Evolutionary conservation across 2,888 invertebrate genomes (phyloP), one percentile per base, ranked within the genome.

Genomic region (Zele albiditarsus): DNA sequence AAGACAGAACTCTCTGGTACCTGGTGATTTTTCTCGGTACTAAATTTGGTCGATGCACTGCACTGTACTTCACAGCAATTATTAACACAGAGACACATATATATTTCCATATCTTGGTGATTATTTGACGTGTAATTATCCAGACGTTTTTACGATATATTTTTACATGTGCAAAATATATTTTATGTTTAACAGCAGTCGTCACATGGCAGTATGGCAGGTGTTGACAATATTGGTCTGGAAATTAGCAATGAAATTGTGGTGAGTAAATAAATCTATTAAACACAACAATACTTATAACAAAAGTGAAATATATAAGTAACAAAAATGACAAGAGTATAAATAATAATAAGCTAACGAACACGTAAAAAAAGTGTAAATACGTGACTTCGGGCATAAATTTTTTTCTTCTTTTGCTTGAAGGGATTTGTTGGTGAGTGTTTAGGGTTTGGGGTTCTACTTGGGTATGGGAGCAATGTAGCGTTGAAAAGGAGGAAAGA

Each of bases 181-280:
- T n/a, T n/a, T n/a, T n/a, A n/a, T n/a, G n/a, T n/a, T n/a, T n/a
- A n/a, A n/a, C n/a, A n/a, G n/a, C n/a, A n/a, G n/a, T n/a, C n/a
- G n/a, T n/a, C n/a, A n/a, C 14, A 60, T 31, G 42, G 12, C 25
- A 72, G n/a, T 6, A 83, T 79, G 79, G 67, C 74, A 6, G 83
- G 83, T 20, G 73, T 81, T 46, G 79, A 79, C 27, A 83, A 83
- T 71, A 71, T 46, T 8, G 82, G 67, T 3, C 80, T 78, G 25
- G 79, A 76, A 25, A 23, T 75, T 10, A 31, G 76, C 0, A 72
- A 77, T 1, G 42, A 60, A 16, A 79, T 81, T 66, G 80, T 74
- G 66, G 46, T 49, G 31, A 27, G 6, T 70, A 38, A 10, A n/a
- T n/a, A 27, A 57, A 12, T 31, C 20, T 8, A 6, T 53, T 8